Evolutionary conservation across 2,888 invertebrate genomes (phyloP), one percentile per base, ranked within the genome.

Genomic region (Deroplatys truncata): DNA sequence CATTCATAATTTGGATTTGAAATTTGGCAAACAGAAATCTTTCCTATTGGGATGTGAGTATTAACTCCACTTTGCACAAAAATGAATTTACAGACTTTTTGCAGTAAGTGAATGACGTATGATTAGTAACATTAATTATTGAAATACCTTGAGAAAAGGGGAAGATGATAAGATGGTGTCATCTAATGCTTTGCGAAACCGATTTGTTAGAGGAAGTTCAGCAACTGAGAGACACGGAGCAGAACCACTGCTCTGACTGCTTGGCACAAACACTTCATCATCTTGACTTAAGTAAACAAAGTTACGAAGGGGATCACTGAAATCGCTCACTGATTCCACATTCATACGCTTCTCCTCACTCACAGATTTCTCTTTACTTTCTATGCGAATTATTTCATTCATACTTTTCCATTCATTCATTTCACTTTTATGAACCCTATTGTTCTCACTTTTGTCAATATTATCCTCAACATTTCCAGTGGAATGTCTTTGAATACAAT

Each of bases 111-210:
- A 43, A 43, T 5, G 3, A 43, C 7, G 43, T 43, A 13, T 13
- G 1, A 43, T 7, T 43, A 13, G 2, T 43, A 43, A 49, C 16
- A 7, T n/a, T n/a, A 29, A 86, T n/a, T 29, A n/a, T 43, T 82
- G 43, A 89, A 72, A 72, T 90, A 92, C 92, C 91, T 96, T 96
- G 20, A 98, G 94, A 93, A 97, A 97, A 0, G 99, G 99, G 0
- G 99, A 99, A 91, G 97, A 96, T 0, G 98, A 98, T 4, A 98
- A 93, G 86, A 97, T 94, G 0, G 96, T 95, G 89, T 96, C 97
- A 91, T 96, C 96, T 15, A 98, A 93, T 0, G 96, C 96, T 94
- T 97, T 96, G 92, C 97, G 94, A 92, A 97, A 97, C 90, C 95
- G 95, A 93, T 96, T 96, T 25, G 95, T 94, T 89, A 95, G 94